Evolutionary conservation across 2,113 vertebrate genomes (phyloP).

Genomic region (Anguilla rostrata): DNA sequence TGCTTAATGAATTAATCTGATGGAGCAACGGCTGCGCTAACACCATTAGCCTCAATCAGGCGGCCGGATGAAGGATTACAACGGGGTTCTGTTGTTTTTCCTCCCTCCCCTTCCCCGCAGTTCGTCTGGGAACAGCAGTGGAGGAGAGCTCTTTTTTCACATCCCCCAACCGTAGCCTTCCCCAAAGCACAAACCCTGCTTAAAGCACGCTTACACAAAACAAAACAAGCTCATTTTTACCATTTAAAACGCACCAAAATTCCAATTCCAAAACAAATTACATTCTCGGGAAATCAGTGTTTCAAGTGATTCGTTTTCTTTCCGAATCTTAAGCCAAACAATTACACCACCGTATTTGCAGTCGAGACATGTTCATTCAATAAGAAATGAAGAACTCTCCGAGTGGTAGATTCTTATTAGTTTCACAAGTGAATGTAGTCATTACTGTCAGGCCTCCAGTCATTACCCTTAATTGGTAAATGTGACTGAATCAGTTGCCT

Average conservation of each 20-base stretch:
- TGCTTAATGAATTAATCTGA: constrained; percentile 69
- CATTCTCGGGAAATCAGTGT: too few species aligned
- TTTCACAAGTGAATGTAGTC: constrained; percentile 81
- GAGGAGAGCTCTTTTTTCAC: neutral
- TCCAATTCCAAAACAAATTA: too few species aligned
- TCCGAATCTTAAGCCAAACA: constrained; percentile 29
- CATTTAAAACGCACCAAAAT: neutral
- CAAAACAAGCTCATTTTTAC: constrained; percentile 12
- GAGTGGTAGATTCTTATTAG: constrained; percentile 69
- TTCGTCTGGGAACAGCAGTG: constrained; percentile 13
- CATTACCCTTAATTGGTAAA: constrained; percentile 76
- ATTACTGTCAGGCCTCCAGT: constrained; percentile 66
- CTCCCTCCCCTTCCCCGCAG: constrained; percentile 3
- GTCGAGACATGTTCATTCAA: constrained; percentile 70
- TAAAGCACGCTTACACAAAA: neutral
- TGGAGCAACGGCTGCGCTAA: constrained; percentile 48
- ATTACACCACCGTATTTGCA: constrained; percentile 55
- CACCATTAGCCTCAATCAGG: constrained; percentile 32
- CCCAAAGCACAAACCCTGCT: neutral
- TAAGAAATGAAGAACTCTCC: constrained; percentile 77
- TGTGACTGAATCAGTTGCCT: constrained; percentile 82
- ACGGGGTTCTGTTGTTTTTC: constrained; percentile 5
- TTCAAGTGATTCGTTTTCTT: neutral
- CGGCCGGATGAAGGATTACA: constrained; percentile 32
- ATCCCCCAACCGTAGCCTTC: neutral